These are phyloP conservation scores for Microcebus murinus DNA, from an alignment of 2,113 vertebrate species.

Conservation along the genomic window DNA sequence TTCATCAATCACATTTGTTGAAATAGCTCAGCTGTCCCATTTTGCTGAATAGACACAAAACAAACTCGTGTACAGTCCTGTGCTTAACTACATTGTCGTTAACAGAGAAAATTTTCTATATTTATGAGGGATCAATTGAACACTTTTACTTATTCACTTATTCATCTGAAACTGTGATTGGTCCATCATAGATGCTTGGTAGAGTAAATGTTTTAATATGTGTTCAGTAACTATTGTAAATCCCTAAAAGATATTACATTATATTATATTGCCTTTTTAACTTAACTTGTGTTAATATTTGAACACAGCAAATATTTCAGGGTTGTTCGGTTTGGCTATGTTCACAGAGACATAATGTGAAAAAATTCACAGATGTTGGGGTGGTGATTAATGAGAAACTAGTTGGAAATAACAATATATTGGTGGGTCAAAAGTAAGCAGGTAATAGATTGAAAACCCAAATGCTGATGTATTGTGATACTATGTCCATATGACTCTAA, in stretches of 20 bases:
- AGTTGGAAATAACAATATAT: not conserved
- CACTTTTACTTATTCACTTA: not conserved
- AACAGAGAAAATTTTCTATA: not conserved
- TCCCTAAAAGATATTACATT: not conserved
- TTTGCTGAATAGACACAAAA: constrained; percentile 3
- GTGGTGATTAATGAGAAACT: not conserved
- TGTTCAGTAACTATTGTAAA: not conserved
- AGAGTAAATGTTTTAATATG: not conserved
- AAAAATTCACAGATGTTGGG: not conserved
- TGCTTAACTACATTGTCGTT: not conserved
- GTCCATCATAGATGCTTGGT: not conserved
- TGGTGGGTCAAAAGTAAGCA: not conserved
- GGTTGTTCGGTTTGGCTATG: not conserved
- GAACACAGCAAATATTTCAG: not conserved
- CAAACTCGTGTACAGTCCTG: not conserved
- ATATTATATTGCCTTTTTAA: not conserved
- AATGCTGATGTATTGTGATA: not conserved
- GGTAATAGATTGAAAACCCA: not conserved
- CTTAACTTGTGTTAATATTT: not conserved
- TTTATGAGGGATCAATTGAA: not conserved
- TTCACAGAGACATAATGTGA: not conserved
- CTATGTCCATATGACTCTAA: not conserved
- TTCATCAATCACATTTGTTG: not conserved
- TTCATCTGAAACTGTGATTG: not conserved
- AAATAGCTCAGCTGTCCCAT: not conserved